Base-by-base conservation (phyloP, 2,888 invertebrate genomes). In the Pollenia labialis region DNA sequence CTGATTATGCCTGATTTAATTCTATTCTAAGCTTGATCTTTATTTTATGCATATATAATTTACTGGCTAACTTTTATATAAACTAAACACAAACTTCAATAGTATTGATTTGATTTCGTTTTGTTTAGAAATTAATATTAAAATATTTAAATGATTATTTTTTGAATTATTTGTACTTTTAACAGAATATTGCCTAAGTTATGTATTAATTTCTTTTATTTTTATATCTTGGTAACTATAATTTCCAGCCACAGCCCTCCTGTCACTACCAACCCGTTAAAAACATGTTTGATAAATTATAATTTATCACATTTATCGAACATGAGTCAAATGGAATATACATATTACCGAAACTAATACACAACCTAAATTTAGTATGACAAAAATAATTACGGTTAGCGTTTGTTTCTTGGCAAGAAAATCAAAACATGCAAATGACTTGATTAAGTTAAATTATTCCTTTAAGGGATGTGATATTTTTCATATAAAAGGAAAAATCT, bases 401-500 rank as follows among this genome's bases (percentile, higher is more conserved):
- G 82, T 69, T 76, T 82, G 82, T 76, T 82, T 52, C 4, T 71
- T 82, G 75, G 76, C 69, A 69, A 76, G 54, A 46, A 76, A 71
- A 76, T 82, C 82, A 76, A 75, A 82, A 82, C 82, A 82, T 82
- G 76, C 76, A 82, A 82, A 82, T 82, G 76, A 82, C 68, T 69
- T 79, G 69, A 69, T 79, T 18, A 79, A 60, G 23, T 40, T 1
- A 60, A 23, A 54, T 82, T 75, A 75, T 52, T 16, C 75, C 60
- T 52, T 75, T 75, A 0, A 8, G 40, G 52, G 23, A n/a, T 44
- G 66, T 32, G 8, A 32, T 32, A 6, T 32, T 32, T 32, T 32
- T 4, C 32, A 32, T 32, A 4, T 6, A 32, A 32, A 6, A 32
- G 32, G 32, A 32, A 32, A 32, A 32, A 32, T 0, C 4, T 32